Evolutionary conservation across 1,140 invertebrate species (phyloP), one percentile per base, ranked within the genome.

Genomic region (Periplaneta americana): DNA sequence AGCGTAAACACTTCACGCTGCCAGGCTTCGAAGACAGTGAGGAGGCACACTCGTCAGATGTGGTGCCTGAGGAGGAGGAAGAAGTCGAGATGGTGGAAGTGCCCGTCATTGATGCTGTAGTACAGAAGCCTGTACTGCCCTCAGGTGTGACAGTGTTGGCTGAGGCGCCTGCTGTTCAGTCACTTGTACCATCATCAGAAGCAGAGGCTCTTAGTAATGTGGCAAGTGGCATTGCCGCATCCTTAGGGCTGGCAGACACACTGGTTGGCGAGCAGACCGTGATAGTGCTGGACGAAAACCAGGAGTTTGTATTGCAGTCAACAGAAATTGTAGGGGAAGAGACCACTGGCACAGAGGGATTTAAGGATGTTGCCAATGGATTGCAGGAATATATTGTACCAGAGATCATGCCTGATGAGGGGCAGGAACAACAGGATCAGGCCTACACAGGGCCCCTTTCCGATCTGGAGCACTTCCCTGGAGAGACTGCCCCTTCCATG

Each of bases 241-340:
- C 91, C 34, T 86, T 92, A 9, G 90, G 89, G 17, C 87, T 92
- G 31, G 89, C 89, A 28, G 91, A 93, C 83, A 89, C 89, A 35
- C 89, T 91, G 79, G 80, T 83, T 11, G 82, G 84, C 3, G 86
- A 88, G 18, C 81, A 84, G 80, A 83, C 82, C 78, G 84, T 85
- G 79, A 82, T 86, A 18, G 74, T 85, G 13, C 78, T 85, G 11
- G 82, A 84, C 36, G 82, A 83, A 22, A 83, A 84, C 80, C 83
- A 85, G 28, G 83, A 75, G 34, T 80, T 75, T 75, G 75, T 80
- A 75, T 34, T 80, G 33, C 66, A 80, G 32, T 22, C 57, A 22
- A 66, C 79, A 74, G 80, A 80, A 37, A 28, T 80, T 74, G 74
- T 80, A 31, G 34, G 80, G 18, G 80, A 75, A 37, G 80, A 75